A percentile compares a stretch with the other conserved stretches of the same genome.
phyloP scores from a whole-genome alignment of 1,140 invertebrate genomes.

The Daktulosphaira vitifoliae region DNA sequence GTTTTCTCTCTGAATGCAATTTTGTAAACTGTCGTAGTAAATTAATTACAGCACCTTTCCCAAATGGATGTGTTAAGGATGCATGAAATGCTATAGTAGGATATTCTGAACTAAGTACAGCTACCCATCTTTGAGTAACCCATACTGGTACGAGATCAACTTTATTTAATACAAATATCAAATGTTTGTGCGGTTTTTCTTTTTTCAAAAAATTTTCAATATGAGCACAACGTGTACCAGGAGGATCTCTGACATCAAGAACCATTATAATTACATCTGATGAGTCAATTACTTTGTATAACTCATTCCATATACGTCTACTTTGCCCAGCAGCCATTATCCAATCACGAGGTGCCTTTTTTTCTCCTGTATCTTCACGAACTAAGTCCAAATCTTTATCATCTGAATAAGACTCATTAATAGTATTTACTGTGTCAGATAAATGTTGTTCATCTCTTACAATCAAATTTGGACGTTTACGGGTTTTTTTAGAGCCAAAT shows the following conservation, averaged over 20 bases:
- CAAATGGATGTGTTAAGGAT: conserved; percentile 93
- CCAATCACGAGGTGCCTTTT: conserved; percentile 66
- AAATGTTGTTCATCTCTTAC: conserved; percentile 63
- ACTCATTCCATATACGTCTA: conserved; percentile 96
- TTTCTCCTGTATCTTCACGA: conserved; percentile 65
- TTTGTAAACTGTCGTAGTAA: conserved; percentile 93
- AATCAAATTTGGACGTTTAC: conserved; percentile 82
- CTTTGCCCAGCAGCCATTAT: conserved; percentile 90
- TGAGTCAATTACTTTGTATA: conserved; percentile 99
- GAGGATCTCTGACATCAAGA: conserved; percentile 87
- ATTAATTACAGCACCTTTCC: conserved; percentile 94
- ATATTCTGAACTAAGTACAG: conserved; percentile 84
- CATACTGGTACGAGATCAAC: conserved; percentile 92
- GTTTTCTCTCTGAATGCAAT: conserved; percentile 89
- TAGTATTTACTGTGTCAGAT: conserved; percentile 58
- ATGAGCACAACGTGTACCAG: conserved; percentile 87
- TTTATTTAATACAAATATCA: conserved; percentile 92
- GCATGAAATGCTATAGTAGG: conserved; percentile 98
- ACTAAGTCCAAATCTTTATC: conserved; percentile 72
- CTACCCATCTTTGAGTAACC: conserved; percentile 95
- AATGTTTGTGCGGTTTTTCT: conserved; percentile 87
- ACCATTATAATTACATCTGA: conserved; percentile 81
- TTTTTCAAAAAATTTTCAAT: conserved; percentile 73
- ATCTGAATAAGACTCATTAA: conserved; percentile 64
- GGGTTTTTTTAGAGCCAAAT: conserved; percentile 87